phyloP scores from a whole-genome alignment of 2,797 vertebrate genomes.

The Anabacerthia variegaticeps region DNA sequence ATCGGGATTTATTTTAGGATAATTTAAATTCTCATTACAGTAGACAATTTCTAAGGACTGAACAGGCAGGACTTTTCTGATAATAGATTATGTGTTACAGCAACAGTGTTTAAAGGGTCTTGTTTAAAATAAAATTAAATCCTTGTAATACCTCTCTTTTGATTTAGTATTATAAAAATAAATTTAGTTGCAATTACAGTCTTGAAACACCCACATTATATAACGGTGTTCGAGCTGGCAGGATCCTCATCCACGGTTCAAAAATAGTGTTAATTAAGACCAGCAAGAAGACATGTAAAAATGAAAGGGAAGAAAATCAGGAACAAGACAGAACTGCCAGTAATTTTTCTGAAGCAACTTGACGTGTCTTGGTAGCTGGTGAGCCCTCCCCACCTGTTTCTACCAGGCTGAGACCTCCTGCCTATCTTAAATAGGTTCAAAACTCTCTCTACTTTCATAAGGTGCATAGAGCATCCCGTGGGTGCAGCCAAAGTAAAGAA shows the following conservation, averaged over 20 bases:
- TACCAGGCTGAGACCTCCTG: neutral
- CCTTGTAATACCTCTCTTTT: conserved; percentile 30
- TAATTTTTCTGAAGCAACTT: neutral
- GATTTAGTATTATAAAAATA: conserved; percentile 17
- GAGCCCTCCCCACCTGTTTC: neutral
- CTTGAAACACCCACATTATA: conserved; percentile 15
- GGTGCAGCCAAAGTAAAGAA: neutral
- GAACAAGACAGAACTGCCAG: neutral
- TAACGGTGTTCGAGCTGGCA: neutral
- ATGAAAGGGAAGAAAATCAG: neutral
- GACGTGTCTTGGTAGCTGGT: neutral
- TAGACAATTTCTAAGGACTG: neutral
- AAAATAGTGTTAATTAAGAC: conserved; percentile 36
- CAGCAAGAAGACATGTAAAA: conserved; percentile 33
- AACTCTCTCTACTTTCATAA: neutral
- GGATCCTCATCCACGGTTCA: conserved; percentile 11
- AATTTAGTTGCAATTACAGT: conserved; percentile 30
- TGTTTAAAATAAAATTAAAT: conserved; percentile 39
- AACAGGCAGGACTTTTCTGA: conserved; percentile 2
- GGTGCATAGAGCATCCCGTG: rapidly evolving
- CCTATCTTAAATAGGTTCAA: neutral
- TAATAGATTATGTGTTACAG: conserved; percentile 22
- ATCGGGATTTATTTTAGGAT: neutral
- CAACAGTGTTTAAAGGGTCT: conserved; percentile 15
- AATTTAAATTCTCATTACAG: conserved; percentile 36